Evolutionary conservation across 2,113 vertebrate species (phyloP).

Genomic region (Hassar affinis): DNA sequence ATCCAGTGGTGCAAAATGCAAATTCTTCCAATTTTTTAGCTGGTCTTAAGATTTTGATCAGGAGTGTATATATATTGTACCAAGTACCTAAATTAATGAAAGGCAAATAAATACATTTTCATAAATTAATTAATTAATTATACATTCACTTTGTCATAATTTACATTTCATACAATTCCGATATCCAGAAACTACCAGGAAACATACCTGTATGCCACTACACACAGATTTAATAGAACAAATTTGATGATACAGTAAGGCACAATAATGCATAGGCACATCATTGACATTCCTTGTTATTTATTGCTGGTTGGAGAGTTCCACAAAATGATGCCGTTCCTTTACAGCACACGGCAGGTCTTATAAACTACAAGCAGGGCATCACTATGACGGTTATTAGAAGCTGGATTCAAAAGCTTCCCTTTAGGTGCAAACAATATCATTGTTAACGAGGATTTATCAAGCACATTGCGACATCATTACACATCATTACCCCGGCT

Average conservation of each 20-base stretch:
- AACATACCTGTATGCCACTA: not conserved
- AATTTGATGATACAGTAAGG: not conserved
- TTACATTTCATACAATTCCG: not conserved
- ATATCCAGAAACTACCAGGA: not conserved
- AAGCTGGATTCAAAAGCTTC: conserved; percentile 37
- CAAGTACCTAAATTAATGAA: no score
- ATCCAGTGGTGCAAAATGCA: no score
- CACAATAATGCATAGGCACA: not conserved
- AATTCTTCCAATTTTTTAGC: no score
- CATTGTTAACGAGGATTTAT: conserved; percentile 51
- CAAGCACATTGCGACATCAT: conserved; percentile 47
- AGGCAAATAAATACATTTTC: no score
- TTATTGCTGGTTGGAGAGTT: not conserved
- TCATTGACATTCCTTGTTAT: not conserved
- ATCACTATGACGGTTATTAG: conserved; percentile 50
- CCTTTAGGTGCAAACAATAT: conserved; percentile 46
- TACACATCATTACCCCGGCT: conserved; percentile 51
- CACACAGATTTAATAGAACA: not conserved
- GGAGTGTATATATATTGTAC: no score
- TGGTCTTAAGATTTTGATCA: no score
- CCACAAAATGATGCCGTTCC: not conserved
- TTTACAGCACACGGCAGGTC: conserved; percentile 21
- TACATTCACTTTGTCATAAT: not conserved
- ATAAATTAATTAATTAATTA: no score
- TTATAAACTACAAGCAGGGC: conserved; percentile 45